phyloP scores from a whole-genome alignment of 1,140 invertebrate genomes.

The Drosophila ambigua region DNA sequence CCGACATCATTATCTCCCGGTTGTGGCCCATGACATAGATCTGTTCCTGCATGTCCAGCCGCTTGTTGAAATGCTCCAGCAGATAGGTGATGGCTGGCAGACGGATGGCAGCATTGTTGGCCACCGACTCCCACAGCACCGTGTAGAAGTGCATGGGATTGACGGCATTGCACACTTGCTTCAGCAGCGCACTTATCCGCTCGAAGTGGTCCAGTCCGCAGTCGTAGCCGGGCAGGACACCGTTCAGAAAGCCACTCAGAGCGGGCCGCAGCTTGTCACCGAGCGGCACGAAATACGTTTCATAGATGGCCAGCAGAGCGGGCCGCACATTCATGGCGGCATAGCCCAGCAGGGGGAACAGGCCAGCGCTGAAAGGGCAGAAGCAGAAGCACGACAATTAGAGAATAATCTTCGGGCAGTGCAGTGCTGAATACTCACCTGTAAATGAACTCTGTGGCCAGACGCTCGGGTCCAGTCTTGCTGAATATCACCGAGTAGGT shows the following conservation, averaged over 20 bases:
- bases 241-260: constrained; percentile 94
- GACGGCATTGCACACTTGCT: constrained; percentile 91
- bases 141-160: constrained; percentile 93
- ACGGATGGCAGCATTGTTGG: constrained; percentile 92
- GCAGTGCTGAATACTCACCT: constrained; percentile 81
- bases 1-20: constrained; percentile 90
- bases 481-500: constrained; percentile 97
- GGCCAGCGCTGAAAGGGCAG: constrained; percentile 85
- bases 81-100: constrained; percentile 93
- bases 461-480: constrained; percentile 92
- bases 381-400: neutral
- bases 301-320: constrained; percentile 93
- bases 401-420: constrained; percentile 10
- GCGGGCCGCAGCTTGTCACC: constrained; percentile 92
- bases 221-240: constrained; percentile 93
- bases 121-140: constrained; percentile 94
- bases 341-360: constrained; percentile 95
- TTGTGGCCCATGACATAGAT: constrained; percentile 94
- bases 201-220: constrained; percentile 96
- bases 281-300: constrained; percentile 95
- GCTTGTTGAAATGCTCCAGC: constrained; percentile 92
- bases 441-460: constrained; percentile 95
- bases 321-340: constrained; percentile 96
- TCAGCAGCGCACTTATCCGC: constrained; percentile 90
- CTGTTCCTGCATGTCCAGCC: constrained; percentile 93